Evolutionary conservation across 2,113 vertebrate genomes (phyloP).

Genomic region (Nerophis lumbriciformis): DNA sequence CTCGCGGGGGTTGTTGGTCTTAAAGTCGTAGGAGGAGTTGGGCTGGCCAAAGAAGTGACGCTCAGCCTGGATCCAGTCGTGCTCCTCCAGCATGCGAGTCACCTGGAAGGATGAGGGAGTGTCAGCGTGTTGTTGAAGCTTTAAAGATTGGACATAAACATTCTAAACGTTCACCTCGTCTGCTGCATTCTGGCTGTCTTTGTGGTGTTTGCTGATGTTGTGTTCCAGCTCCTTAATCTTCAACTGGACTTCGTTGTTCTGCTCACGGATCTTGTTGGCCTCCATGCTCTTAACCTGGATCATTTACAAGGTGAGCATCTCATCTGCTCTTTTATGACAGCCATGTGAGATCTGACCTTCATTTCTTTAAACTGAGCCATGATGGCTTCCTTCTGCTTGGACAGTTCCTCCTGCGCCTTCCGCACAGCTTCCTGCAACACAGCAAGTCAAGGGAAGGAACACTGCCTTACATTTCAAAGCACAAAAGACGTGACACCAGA

Average conservation of each 20-base stretch:
- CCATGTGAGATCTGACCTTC: slow-evolving; percentile 47
- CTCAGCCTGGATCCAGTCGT: slow-evolving; percentile 90
- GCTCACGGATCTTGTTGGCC: slow-evolving; percentile 68
- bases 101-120: slow-evolving; percentile 66
- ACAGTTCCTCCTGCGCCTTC: slow-evolving; percentile 79
- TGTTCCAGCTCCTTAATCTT: slow-evolving; percentile 85
- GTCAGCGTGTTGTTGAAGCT: not conserved
- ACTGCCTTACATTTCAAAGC: not conserved
- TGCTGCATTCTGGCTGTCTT: slow-evolving; percentile 78
- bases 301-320: not conserved
- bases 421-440: slow-evolving; percentile 77
- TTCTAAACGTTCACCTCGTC: slow-evolving; percentile 68
- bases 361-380: slow-evolving; percentile 78
- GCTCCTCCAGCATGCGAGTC: slow-evolving; percentile 81
- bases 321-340: no score
- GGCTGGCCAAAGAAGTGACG: slow-evolving; percentile 85
- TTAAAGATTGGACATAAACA: not conserved
- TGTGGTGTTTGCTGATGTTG: slow-evolving; percentile 79
- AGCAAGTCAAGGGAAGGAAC: not conserved
- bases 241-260: slow-evolving; percentile 82
- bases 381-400: slow-evolving; percentile 81
- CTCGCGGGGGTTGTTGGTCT: slow-evolving; percentile 78
- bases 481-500: not conserved
- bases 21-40: slow-evolving; percentile 88
- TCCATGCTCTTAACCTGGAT: slow-evolving; percentile 72